phyloP scores from a whole-genome alignment of 2,888 invertebrate species.

The Carterocephalus palaemon region DNA sequence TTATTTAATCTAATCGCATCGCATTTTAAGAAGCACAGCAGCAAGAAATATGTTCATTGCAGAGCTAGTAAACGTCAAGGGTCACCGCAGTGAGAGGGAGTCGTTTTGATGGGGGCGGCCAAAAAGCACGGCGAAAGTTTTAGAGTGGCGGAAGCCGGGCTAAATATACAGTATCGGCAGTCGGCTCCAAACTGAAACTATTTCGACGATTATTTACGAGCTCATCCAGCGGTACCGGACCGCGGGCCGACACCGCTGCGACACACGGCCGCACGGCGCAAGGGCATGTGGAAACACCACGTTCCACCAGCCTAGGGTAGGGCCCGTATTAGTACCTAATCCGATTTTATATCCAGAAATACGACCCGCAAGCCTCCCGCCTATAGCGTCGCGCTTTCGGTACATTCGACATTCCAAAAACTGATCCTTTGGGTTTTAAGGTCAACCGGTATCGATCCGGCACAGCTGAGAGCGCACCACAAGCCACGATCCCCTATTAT shows the following conservation, averaged over 20 bases:
- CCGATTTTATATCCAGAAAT: no score
- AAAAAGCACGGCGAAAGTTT: conserved; percentile 15
- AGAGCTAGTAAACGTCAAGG: no score
- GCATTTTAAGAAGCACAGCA: neutral
- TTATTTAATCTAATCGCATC: neutral
- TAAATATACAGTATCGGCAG: conserved; percentile 38
- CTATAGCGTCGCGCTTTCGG: no score
- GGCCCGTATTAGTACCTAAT: no score
- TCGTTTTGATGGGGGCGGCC: no score
- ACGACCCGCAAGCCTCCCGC: no score
- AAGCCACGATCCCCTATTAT: conserved; percentile 18
- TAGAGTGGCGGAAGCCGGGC: conserved; percentile 34
- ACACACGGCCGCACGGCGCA: no score
- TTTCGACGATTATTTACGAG: conserved; percentile 37
- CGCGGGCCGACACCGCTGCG: no score
- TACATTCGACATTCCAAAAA: conserved; percentile 32
- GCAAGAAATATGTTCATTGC: no score
- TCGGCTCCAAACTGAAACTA: conserved; percentile 37
- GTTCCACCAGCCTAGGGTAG: no score
- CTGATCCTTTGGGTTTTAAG: conserved; percentile 47
- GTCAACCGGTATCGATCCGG: conserved; percentile 68
- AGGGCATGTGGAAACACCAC: no score
- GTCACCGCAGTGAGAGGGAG: no score
- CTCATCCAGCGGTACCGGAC: conserved; percentile 29
- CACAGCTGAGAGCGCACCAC: conserved; percentile 53